Evolutionary conservation across 2,113 vertebrate species (phyloP), one percentile per base, ranked within the genome.

Genomic region (Oncorhynchus tshawytscha): DNA sequence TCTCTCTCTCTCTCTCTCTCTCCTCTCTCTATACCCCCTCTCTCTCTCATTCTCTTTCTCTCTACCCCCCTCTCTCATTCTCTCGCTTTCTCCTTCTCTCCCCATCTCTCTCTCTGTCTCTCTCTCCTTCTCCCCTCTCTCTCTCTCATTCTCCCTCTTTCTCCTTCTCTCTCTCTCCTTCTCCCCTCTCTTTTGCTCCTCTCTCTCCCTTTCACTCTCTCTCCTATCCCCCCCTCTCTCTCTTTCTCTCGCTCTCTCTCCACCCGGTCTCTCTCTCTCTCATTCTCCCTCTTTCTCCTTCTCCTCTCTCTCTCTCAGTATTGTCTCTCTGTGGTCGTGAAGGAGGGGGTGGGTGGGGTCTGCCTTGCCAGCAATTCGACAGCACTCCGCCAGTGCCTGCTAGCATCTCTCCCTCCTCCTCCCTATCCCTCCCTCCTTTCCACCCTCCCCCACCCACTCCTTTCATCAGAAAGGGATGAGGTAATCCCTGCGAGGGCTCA

Each of bases 401-500:
- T 71, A 79, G 71, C 80, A 24, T 76, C 72, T 60, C 27, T 57
- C 67, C 18, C 15, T 31, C 67, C 67, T 5, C 16, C 4, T 25
- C 0, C 0, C 0, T 75, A 0, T 0, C 74, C 20, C 78, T 81
- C 86, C 77, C 82, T 75, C 84, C 81, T 79, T 82, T 75, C 85
- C 86, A 85, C 88, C 89, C 90, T 87, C 91, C 90, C 88, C 91
- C 88, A 88, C 90, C 90, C 91, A 87, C 90, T 85, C 89, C 90
- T 92, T 92, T 94, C 93, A 93, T 92, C 91, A 90, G 90, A 91
- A 90, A 92, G 91, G 91, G 90, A 94, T 94, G 94, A 94, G 94
- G 94, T 94, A 94, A 94, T 94, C 93, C 91, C 90, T 93, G 86
- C 91, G 90, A 93, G 91, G 49, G 85, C 85, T 85, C 84, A 87